Evolutionary conservation across 2,113 vertebrate genomes (phyloP), one percentile per base, ranked within the genome.

Genomic region (Eclectus roratus): DNA sequence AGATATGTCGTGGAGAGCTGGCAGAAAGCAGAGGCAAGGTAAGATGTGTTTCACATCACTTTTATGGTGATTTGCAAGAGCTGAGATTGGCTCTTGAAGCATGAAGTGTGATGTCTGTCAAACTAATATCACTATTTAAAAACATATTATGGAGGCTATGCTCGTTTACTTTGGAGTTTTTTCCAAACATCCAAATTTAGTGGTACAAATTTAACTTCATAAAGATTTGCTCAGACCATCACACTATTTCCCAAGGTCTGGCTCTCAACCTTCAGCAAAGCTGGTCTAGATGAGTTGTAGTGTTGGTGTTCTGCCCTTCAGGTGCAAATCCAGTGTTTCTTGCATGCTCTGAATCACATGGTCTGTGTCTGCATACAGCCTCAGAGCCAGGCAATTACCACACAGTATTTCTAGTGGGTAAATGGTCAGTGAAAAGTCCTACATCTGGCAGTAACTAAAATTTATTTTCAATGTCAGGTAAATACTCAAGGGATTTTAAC

Each of bases 341-440:
- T 24, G 9, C 3, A 0, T 44, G 21, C 29, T 72, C 49, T 0
- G 1, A 19, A 16, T 55, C 44, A 9, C 24, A 7, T 0, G 0
- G 0, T 66, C 28, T 41, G 31, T 10, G 3, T 27, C 44, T 50
- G 10, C 43, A 21, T 35, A 4, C 13, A 24, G 53, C 27, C 71
- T 83, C 46, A 66, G 43, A 35, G 53, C 20, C n/a, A 44, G 53
- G 31, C 5, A 5, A 17, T 29, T 80, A 70, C 72, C 52, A 20
- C 0, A 1, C 11, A 6, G 25, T 12, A 15, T 41, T 85, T 91
- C 74, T 50, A 55, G 61, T 61, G 23, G 10, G 7, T 77, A 31
- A 80, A 39, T 55, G 60, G 63, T 55, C 68, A 78, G 24, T 39
- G 37, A 69, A 61, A 94, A 92, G 35, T 76, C 58, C 64, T 69